Evolutionary conservation across 2,797 vertebrate species (phyloP).

Genomic region (Gastrophryne carolinensis): DNA sequence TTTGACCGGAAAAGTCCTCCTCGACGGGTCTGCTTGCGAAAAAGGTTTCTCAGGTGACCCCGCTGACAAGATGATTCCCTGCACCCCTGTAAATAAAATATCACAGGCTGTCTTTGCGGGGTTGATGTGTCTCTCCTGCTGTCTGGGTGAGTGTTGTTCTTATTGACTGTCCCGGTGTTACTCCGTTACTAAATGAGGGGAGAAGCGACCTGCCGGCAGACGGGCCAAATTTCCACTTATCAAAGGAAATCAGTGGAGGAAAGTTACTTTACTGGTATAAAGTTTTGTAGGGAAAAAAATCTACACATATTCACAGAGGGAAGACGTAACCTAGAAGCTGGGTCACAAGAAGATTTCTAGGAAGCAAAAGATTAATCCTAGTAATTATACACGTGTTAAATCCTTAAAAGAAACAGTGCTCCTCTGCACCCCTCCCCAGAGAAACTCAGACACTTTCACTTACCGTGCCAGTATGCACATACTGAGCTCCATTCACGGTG

Average conservation of each 20-base stretch:
- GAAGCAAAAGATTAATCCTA: too few relatives aligned
- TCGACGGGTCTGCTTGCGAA: neutral
- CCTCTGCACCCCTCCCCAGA: too few relatives aligned
- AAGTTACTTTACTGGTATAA: neutral
- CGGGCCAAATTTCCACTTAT: neutral
- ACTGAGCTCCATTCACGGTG: too few relatives aligned
- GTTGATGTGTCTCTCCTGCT: constrained; percentile 4
- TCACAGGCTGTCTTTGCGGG: constrained; percentile 12
- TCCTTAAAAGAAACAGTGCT: too few relatives aligned
- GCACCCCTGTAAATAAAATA: constrained; percentile 38
- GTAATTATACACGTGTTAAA: too few relatives aligned
- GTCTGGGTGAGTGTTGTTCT: neutral
- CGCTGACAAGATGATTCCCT: constrained; percentile 20
- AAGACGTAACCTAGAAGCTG: too few relatives aligned
- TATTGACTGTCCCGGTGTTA: neutral
- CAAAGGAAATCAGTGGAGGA: neutral
- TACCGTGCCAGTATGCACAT: too few relatives aligned
- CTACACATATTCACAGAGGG: too few relatives aligned
- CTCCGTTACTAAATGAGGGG: neutral
- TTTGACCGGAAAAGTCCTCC: constrained; percentile 2
- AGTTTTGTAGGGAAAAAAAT: neutral
- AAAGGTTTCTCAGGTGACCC: constrained; percentile 2
- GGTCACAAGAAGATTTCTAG: too few relatives aligned
- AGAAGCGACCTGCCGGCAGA: neutral
- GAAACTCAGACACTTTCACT: too few relatives aligned